These are phyloP conservation scores for Silurus asotus DNA, from an alignment of 2,113 vertebrate genomes.

Conservation along the genomic window DNA sequence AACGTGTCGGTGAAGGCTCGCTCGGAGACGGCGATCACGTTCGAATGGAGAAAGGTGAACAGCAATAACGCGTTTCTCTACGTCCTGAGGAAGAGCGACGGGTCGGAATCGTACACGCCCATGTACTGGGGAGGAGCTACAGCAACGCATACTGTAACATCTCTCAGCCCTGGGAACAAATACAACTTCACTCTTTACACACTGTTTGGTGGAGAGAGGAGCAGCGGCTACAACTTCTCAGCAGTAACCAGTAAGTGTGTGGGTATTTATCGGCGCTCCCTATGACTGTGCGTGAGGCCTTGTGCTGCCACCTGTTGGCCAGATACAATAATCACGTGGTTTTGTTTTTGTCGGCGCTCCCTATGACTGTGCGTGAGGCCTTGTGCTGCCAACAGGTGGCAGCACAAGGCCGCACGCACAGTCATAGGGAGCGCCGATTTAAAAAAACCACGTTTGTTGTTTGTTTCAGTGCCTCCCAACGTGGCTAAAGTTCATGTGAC, in stretches of 20 bases:
- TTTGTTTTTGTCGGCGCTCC: too few species aligned
- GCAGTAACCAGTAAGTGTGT: conserved; percentile 60
- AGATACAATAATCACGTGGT: too few species aligned
- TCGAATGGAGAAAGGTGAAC: conserved; percentile 34
- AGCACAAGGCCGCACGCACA: too few species aligned
- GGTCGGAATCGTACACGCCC: rapidly evolving
- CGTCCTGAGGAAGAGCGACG: conserved; percentile 20
- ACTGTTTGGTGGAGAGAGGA: conserved; percentile 53
- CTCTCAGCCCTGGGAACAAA: conserved; percentile 55
- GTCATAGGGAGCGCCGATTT: too few species aligned
- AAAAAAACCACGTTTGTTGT: not conserved
- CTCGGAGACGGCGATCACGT: conserved; percentile 29
- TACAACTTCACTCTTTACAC: conserved; percentile 59
- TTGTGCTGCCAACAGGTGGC: too few species aligned
- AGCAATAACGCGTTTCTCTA: conserved; percentile 44
- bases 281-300: too few species aligned
- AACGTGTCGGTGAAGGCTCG: conserved; percentile 22
- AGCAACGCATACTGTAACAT: not conserved
- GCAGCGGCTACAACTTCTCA: conserved; percentile 35
- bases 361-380: too few species aligned
- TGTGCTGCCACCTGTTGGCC: not conserved
- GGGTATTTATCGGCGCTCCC: too few species aligned
- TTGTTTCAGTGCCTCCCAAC: conserved; percentile 34
- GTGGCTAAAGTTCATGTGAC: conserved; percentile 29
- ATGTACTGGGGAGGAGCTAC: rapidly evolving